phyloP scores from a whole-genome alignment of 2,113 vertebrate species.

The Dipodomys spectabilis region DNA sequence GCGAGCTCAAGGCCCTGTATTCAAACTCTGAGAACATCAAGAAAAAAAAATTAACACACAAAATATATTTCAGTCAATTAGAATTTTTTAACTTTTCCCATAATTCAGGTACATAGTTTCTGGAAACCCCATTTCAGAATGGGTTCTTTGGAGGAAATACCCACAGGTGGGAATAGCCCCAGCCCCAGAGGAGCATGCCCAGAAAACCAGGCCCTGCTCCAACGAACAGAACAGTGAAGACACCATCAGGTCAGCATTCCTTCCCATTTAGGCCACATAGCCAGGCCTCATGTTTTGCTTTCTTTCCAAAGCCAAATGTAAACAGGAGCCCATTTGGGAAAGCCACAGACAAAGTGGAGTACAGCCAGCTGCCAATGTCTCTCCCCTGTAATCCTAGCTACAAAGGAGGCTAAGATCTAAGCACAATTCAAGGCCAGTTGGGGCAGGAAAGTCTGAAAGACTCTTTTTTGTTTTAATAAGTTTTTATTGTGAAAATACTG shows the following conservation, averaged over 20 bases:
- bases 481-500: no score
- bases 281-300: not conserved
- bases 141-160: not conserved
- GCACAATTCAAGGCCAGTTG: no score
- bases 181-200: not conserved
- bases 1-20: no score
- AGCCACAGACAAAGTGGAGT: not conserved
- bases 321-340: not conserved
- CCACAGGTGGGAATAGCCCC: not conserved
- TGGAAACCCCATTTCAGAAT: not conserved
- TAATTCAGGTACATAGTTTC: not conserved
- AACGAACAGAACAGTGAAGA: not conserved
- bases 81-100: not conserved
- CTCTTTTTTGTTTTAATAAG: no score
- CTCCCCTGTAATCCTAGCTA: no score
- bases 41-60: not conserved
- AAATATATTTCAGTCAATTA: not conserved
- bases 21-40: not conserved
- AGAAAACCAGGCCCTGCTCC: not conserved
- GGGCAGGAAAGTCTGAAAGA: no score
- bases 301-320: not conserved
- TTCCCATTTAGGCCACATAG: not conserved
- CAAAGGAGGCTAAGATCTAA: no score
- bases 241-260: accelerated
- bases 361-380: no score